Evolutionary conservation across 2,888 invertebrate species (phyloP), one percentile per base, ranked within the genome.

Genomic region (Saturnia pavonia): DNA sequence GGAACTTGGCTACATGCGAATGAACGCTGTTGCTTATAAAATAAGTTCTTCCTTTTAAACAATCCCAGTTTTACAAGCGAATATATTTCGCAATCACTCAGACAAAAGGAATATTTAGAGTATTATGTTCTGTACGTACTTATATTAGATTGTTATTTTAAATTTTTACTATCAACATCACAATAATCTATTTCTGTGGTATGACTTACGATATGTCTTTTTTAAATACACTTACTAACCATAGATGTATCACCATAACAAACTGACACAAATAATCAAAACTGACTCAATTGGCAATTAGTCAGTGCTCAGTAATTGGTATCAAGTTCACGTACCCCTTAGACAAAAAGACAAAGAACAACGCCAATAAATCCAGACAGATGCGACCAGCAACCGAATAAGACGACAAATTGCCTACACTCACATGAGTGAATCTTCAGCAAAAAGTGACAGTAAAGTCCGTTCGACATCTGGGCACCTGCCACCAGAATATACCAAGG

Each of bases 401-500:
- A 87, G 82, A 87, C 86, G 89, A 91, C 87, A 87, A 88, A 91
- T 90, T 85, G 85, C 81, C 76, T 70, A 48, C 68, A 69, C 65
- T 65, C 40, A 65, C 12, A 65, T 40, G 34, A 48, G 45, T 54
- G 57, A 66, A 60, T 69, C 80, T 82, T 83, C 73, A 80, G 85
- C 90, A 91, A 91, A 91, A 91, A 78, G 82, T 82, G 83, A 82
- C 74, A 77, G 80, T 74, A 71, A 78, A 78, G 77, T 75, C 74
- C 76, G 79, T 80, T 85, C 88, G 84, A 92, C 93, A 94, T 93
- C 91, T 94, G 93, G 91, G 84, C 91, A 92, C 92, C 93, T 93
- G 92, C 83, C 80, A 85, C 90, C 81, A 82, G 91, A 92, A 92
- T 91, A 92, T 84, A 82, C 85, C 77, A 82, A 85, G 86, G 90